Evolutionary conservation across 2,113 vertebrate genomes (phyloP).

Genomic region (Saimiri boliviensis): DNA sequence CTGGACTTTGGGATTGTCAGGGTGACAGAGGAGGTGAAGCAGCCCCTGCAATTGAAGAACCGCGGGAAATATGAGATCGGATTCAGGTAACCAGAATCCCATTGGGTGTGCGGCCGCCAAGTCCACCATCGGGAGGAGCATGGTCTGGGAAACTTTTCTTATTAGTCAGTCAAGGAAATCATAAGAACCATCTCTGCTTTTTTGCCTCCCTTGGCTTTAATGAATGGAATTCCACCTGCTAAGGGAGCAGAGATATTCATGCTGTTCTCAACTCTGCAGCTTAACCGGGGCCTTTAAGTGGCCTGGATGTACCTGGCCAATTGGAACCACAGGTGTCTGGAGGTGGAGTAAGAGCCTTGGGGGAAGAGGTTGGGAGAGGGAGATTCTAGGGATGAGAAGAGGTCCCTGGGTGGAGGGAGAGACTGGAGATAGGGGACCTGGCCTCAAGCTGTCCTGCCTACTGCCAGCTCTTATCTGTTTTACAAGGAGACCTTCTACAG

Average conservation of each 20-base stretch:
- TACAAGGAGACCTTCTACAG: not conserved
- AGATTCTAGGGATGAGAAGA: not conserved
- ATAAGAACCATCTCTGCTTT: not conserved
- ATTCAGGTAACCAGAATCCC: slow-evolving; percentile 86
- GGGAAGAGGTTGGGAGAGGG: not conserved
- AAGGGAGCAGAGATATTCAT: not conserved
- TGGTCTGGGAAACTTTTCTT: no score
- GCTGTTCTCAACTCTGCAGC: not conserved
- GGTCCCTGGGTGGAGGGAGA: not conserved
- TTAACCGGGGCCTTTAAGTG: not conserved
- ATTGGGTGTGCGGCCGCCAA: fast-evolving
- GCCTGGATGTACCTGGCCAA: not conserved
- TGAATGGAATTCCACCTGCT: not conserved
- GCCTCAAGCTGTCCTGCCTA: not conserved
- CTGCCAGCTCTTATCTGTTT: not conserved
- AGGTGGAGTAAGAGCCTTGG: not conserved
- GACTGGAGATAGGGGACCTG: not conserved
- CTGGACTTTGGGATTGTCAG: slow-evolving; percentile 91
- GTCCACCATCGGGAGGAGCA: not conserved
- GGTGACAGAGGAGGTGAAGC: slow-evolving; percentile 86
- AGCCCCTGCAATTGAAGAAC: slow-evolving; percentile 89
- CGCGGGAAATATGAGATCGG: slow-evolving; percentile 90
- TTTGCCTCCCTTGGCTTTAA: not conserved
- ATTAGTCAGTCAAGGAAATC: not conserved
- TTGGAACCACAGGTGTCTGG: no score